Base-by-base conservation (phyloP, 2,888 invertebrate species). In the Platycheirus albimanus region DNA sequence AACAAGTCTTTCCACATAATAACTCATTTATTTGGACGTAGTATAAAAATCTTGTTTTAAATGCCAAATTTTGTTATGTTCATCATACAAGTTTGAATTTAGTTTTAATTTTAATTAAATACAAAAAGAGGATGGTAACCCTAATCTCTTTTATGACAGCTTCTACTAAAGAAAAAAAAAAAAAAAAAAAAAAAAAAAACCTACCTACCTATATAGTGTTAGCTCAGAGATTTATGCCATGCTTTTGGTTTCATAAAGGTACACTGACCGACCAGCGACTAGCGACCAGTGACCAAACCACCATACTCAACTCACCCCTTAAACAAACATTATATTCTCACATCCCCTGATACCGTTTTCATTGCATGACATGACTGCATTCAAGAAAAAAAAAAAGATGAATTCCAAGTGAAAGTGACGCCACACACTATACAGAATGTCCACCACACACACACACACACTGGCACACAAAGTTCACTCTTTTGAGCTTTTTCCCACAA, bases 201-300 rank as follows among this genome's bases (percentile, higher is more conserved):
- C 0, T 41, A 13, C 13, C 13, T 13, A 5, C 38, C 3, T 41
- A 13, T 28, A 15, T 15, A 58, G 41, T 43, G n/a, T 30, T 7
- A 24, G 43, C 43, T 61, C n/a, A 43, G 30, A 17, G 61, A 43
- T 30, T 61, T 58, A 47, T 67, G 28, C 52, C 24, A 49, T 52
- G 38, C 61, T 41, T 72, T 77, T 63, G 28, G 58, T 84, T 84
- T 84, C 70, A 51, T 71, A 51, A 80, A 67, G 76, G 74, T 74
- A 58, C 72, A 85, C 70, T 85, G 80, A 80, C 84, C 80, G 80
- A 54, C 70, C 52, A 43, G 20, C 24, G 24, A 41, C 71, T 36
- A n/a, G n/a, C n/a, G n/a, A n/a, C n/a, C n/a, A n/a, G n/a, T n/a
- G n/a, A n/a, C n/a, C n/a, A n/a, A 61, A 70, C 11, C 24, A 10